phyloP scores from a whole-genome alignment of 1,140 invertebrate species.

The Drosophila albomicans region DNA sequence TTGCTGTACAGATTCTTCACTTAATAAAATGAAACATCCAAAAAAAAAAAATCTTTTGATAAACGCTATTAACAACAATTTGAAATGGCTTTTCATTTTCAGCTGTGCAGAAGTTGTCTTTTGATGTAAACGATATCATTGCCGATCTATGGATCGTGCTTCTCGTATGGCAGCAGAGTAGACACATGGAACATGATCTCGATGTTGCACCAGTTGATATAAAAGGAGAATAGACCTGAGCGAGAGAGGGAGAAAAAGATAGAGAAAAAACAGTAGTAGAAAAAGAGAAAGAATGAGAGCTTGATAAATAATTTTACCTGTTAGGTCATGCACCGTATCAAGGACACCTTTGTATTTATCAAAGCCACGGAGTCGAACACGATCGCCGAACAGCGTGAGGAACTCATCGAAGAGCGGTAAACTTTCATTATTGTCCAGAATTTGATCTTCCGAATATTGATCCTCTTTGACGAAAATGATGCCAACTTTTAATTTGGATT shows the following conservation, averaged over 20 bases:
- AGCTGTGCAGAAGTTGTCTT: too few relatives aligned
- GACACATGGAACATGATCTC: constrained; percentile 99
- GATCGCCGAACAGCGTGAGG: constrained; percentile 94
- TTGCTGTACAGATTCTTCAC: too few relatives aligned
- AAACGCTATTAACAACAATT: too few relatives aligned
- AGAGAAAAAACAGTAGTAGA: too few relatives aligned
- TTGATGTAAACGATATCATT: constrained; percentile 95
- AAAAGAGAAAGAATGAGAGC: too few relatives aligned
- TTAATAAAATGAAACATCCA: too few relatives aligned
- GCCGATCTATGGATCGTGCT: constrained; percentile 96
- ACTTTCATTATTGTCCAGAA: constrained; percentile 97
- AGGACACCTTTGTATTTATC: constrained; percentile 97
- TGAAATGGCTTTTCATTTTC: too few relatives aligned
- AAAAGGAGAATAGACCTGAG: constrained; percentile 93
- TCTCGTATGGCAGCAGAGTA: constrained; percentile 95
- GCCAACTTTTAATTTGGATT: constrained; percentile 97
- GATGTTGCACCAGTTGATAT: constrained; percentile 96
- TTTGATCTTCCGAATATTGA: constrained; percentile 97
- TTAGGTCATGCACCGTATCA: constrained; percentile 86
- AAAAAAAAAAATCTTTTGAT: too few relatives aligned
- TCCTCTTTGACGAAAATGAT: constrained; percentile 97
- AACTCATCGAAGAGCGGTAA: constrained; percentile 94
- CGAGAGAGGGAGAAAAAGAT: too few relatives aligned
- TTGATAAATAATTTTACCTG: constrained; percentile 70
- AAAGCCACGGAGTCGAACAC: constrained; percentile 95